Conservation (phyloP, 1,140 invertebrate genomes). For the Thaumetopoea pityocampa region DNA sequence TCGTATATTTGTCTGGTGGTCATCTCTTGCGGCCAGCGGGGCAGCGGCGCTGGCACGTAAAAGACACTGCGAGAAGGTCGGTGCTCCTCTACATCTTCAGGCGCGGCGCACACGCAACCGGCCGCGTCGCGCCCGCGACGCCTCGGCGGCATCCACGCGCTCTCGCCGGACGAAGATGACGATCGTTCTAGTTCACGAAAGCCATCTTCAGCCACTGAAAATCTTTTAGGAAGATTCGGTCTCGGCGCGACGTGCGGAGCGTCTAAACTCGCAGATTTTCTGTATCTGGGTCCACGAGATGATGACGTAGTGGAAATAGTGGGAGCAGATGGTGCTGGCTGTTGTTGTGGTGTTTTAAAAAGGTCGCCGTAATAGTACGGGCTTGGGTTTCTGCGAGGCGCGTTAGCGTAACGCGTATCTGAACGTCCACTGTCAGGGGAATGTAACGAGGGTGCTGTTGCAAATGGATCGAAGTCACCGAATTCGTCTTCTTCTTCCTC, state of each 20-base stretch:
- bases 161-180: slow-evolving; percentile 70
- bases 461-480: slow-evolving; percentile 67
- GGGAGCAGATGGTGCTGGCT: slow-evolving; percentile 46
- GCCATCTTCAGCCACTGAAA: slow-evolving; percentile 81
- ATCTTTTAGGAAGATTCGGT: slow-evolving; percentile 76
- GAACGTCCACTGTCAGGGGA: slow-evolving; percentile 67
- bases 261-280: slow-evolving; percentile 82
- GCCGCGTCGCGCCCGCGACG: slow-evolving; percentile 77
- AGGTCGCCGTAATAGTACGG: slow-evolving; percentile 88
- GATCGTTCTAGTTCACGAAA: slow-evolving; percentile 74
- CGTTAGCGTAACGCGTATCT: slow-evolving; percentile 73
- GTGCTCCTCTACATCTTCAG: slow-evolving; percentile 79
- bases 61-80: slow-evolving; percentile 78
- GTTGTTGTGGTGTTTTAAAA: slow-evolving; percentile 75
- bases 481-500: slow-evolving; percentile 68
- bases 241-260: slow-evolving; percentile 76
- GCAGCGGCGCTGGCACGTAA: slow-evolving; percentile 80
- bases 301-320: slow-evolving; percentile 59
- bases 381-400: slow-evolving; percentile 82
- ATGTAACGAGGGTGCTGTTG: slow-evolving; percentile 62
- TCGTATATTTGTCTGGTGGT: slow-evolving; percentile 86
- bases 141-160: slow-evolving; percentile 78
- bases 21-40: slow-evolving; percentile 79
- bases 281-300: slow-evolving; percentile 59
- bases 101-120: slow-evolving; percentile 81